Evolutionary conservation across 2,888 invertebrate genomes (phyloP), one percentile per base, ranked within the genome.

Genomic region (Trachelus troglodyta): DNA sequence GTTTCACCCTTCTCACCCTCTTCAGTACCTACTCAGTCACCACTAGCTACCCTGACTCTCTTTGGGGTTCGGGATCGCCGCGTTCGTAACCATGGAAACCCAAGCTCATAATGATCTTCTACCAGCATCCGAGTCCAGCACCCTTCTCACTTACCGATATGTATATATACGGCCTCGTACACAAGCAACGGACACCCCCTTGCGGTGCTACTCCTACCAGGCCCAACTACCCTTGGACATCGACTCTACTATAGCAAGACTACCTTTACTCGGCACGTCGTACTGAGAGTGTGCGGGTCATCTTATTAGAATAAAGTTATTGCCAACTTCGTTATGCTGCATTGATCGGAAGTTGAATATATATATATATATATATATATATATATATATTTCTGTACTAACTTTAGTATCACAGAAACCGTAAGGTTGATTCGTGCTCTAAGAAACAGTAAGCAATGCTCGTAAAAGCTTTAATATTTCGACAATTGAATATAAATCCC

Each of bases 51-150:
- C 34, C 12, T 37, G 73, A 73, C 78, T 75, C 77, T 56, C 78
- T 78, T 78, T 76, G 78, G 78, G 78, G 75, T 75, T 76, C 69
- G 75, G 78, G 78, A 78, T 78, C 78, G 75, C 69, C 75, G 78
- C 78, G 87, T 87, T 87, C 85, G 91, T 91, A 89, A 87, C 89
- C 89, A 91, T 91, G 90, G 90, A 81, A 88, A 91, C 90, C 86
- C 86, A 85, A 88, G 88, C 87, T 89, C 90, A 90, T 90, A 90
- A 91, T 91, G 91, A 91, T 91, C 90, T 90, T 89, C 87, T 83
- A 81, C 85, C 85, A 84, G 85, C 86, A 83, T 85, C 81, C 84
- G 86, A 87, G 86, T 87, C 87, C 87, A 82, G 86, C 87, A 87
- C 88, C 88, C 88, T 88, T 88, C 89, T 89, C 89, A 88, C 89